Conservation (phyloP, 1,140 invertebrate genomes). For the Drosophila grimshawi region DNA sequence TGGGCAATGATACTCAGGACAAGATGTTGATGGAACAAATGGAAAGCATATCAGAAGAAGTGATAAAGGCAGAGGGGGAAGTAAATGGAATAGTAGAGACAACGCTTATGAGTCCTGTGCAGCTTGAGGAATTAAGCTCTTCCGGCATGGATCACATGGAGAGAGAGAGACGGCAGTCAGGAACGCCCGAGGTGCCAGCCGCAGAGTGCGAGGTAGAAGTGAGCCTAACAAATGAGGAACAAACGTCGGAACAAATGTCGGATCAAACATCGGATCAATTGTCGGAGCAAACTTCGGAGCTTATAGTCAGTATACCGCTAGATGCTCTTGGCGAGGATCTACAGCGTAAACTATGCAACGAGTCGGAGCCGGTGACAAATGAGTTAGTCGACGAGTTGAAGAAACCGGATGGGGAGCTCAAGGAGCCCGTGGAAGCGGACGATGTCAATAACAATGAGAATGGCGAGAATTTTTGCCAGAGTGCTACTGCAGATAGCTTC, state of each 20-base stretch:
- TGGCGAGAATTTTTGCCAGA: constrained; percentile 73
- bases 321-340: constrained; percentile 53
- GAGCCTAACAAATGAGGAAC: neutral
- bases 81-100: neutral
- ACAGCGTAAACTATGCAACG: constrained; percentile 50
- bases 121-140: constrained; percentile 55
- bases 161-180: neutral
- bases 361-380: neutral
- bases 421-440: constrained; percentile 36
- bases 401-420: neutral
- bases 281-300: constrained; percentile 27
- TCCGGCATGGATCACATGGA: constrained; percentile 19
- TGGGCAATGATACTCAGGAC: neutral
- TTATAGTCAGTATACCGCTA: constrained; percentile 68
- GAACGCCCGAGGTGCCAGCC: constrained; percentile 14
- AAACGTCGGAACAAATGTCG: neutral
- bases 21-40: neutral
- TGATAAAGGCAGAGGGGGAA: neutral
- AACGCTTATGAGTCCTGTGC: constrained; percentile 21
- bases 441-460: constrained; percentile 73
- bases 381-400: no score
- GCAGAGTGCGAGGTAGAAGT: constrained; percentile 7
- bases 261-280: neutral
- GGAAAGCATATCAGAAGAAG: constrained; percentile 4
- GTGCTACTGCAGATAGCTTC: constrained; percentile 81